Evolutionary conservation across 2,888 invertebrate species (phyloP).

Genomic region (Pachydiplax longipennis): DNA sequence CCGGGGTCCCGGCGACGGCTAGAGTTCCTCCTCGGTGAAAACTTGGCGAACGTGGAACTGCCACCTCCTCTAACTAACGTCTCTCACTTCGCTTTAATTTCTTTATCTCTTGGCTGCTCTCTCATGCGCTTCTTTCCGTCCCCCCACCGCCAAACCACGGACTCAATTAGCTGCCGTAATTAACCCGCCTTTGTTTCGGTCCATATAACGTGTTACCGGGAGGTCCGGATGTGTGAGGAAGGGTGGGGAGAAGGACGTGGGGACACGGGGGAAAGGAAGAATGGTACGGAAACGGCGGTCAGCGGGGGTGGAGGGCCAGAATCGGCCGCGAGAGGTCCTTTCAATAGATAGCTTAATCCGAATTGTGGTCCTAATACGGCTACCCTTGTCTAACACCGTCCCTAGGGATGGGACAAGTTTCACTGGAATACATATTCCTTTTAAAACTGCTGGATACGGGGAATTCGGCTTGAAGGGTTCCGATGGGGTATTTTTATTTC

Average conservation of each 20-base stretch:
- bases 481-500: no score
- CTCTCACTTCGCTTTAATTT: not conserved
- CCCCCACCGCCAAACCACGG: not conserved
- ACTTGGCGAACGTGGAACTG: not conserved
- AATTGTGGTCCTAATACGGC: not conserved
- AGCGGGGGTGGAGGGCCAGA: not conserved
- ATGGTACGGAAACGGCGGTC: not conserved
- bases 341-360: not conserved
- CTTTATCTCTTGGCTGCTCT: not conserved
- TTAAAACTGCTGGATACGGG: no score
- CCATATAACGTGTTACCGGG: slow-evolving; percentile 39
- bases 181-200: slow-evolving; percentile 41
- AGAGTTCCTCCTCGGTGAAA: not conserved
- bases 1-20: not conserved
- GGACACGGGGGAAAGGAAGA: not conserved
- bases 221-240: slow-evolving; percentile 5
- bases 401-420: not conserved
- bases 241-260: not conserved
- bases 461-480: no score
- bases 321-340: not conserved
- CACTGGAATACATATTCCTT: no score
- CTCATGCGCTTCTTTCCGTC: not conserved
- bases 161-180: slow-evolving; percentile 41
- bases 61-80: no score
- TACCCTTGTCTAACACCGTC: not conserved